phyloP scores from a whole-genome alignment of 2,888 invertebrate genomes.

The Zeuzera pyrina region DNA sequence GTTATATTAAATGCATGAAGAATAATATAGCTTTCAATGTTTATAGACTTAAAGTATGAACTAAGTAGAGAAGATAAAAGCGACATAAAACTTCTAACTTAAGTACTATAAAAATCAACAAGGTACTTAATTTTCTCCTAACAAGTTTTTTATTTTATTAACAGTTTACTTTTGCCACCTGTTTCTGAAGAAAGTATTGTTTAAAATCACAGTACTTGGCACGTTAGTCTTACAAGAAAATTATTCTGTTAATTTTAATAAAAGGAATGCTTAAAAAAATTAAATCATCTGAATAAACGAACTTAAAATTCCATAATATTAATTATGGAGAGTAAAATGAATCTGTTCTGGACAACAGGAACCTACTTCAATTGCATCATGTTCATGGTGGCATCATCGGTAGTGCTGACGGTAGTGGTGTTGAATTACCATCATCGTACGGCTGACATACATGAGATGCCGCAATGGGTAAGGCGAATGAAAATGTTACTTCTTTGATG shows the following conservation, averaged over 20 bases:
- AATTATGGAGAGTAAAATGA: too few relatives aligned
- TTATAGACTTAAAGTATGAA: conserved; percentile 9
- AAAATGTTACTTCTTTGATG: too few relatives aligned
- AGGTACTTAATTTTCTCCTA: conserved; percentile 47
- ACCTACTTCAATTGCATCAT: conserved; percentile 99
- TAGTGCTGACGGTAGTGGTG: conserved; percentile 96
- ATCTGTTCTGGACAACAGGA: conserved; percentile 75
- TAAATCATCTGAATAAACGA: not conserved
- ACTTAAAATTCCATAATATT: too few relatives aligned
- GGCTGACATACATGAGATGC: conserved; percentile 97
- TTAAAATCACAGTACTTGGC: too few relatives aligned
- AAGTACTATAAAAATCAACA: conserved; percentile 3
- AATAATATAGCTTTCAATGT: conserved; percentile 26
- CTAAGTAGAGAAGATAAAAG: conserved; percentile 13
- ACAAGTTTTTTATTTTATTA: conserved; percentile 5
- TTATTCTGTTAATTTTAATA: too few relatives aligned
- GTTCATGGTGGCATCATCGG: conserved; percentile 99
- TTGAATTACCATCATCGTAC: conserved; percentile 98
- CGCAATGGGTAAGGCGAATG: conserved; percentile 96
- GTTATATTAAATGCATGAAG: conserved; percentile 30
- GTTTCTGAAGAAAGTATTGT: too few relatives aligned
- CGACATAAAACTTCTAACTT: conserved; percentile 6
- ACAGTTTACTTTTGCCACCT: too few relatives aligned
- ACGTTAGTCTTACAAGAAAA: too few relatives aligned
- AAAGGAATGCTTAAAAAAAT: too few relatives aligned